Conservation (phyloP, 2,888 invertebrate species). For the Cryptosula pallasiana region DNA sequence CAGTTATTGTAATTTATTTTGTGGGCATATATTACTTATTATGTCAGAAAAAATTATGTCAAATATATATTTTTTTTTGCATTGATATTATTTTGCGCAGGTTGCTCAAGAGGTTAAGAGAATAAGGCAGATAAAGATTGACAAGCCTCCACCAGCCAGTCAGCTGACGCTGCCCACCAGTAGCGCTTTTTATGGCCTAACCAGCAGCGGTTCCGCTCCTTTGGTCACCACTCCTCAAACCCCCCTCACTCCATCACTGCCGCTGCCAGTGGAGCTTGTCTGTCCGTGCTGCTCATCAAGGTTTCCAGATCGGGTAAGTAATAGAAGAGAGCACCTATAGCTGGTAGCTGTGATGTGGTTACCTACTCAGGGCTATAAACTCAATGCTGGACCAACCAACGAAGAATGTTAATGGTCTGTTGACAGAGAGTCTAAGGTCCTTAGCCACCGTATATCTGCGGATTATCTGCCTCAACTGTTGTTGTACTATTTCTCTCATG, state of each 20-base stretch:
- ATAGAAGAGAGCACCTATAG: no score
- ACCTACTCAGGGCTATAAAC: no score
- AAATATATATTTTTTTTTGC: no score
- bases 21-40: no score
- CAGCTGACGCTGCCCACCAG: neutral
- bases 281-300: constrained; percentile 4
- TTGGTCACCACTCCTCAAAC: neutral
- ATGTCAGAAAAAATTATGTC: neutral
- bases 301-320: constrained; percentile 14
- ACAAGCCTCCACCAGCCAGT: constrained; percentile 20
- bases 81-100: neutral
- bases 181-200: neutral
- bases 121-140: constrained; percentile 21
- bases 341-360: no score
- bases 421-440: no score
- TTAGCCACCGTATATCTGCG: no score
- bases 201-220: neutral
- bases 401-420: no score
- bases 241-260: neutral
- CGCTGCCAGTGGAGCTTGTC: neutral
- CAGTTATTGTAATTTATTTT: no score
- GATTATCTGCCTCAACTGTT: no score
- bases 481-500: no score
- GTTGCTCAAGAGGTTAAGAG: constrained; percentile 23
- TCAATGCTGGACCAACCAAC: no score